phyloP scores from a whole-genome alignment of 2,888 invertebrate genomes.

The Agelastica alni region DNA sequence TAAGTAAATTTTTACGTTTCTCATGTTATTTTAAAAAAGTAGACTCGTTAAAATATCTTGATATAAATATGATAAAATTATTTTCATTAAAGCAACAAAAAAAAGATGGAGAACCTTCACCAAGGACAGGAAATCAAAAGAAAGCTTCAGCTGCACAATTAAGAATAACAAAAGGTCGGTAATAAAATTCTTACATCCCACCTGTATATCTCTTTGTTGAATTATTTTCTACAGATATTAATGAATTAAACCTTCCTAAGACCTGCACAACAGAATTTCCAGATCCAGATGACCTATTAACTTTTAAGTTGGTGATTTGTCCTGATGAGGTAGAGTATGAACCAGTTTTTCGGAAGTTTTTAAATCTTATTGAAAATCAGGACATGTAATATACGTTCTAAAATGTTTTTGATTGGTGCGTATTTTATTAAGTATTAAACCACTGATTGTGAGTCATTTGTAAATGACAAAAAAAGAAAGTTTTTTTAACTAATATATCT shows the following conservation, averaged over 20 bases:
- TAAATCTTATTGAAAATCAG: no score
- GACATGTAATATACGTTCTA: no score
- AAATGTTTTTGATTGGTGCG: no score
- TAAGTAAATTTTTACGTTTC: slow-evolving; percentile 29
- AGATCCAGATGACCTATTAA: slow-evolving; percentile 93
- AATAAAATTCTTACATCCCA: slow-evolving; percentile 5
- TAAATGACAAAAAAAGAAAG: no score
- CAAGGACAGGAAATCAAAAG: slow-evolving; percentile 77
- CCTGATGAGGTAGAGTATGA: slow-evolving; percentile 79
- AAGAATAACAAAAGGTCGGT: slow-evolving; percentile 92
- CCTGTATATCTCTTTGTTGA: neutral
- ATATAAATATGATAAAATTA: slow-evolving; percentile 87
- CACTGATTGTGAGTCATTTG: no score
- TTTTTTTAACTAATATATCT: no score
- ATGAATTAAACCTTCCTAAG: slow-evolving; percentile 95
- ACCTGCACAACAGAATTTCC: slow-evolving; percentile 96
- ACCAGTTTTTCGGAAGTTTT: no score
- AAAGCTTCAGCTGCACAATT: slow-evolving; percentile 96
- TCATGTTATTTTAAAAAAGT: slow-evolving; percentile 28
- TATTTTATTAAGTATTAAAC: no score
- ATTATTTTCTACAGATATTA: slow-evolving; percentile 78
- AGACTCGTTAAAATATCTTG: slow-evolving; percentile 3
- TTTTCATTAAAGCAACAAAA: slow-evolving; percentile 98
- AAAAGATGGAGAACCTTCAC: slow-evolving; percentile 91
- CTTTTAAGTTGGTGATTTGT: slow-evolving; percentile 93